Percentiles rank a stretch among this genome's conserved stretches.
These are phyloP conservation scores for Prorops nasuta DNA, from an alignment of 1,140 invertebrate genomes.

Conservation along the genomic window DNA sequence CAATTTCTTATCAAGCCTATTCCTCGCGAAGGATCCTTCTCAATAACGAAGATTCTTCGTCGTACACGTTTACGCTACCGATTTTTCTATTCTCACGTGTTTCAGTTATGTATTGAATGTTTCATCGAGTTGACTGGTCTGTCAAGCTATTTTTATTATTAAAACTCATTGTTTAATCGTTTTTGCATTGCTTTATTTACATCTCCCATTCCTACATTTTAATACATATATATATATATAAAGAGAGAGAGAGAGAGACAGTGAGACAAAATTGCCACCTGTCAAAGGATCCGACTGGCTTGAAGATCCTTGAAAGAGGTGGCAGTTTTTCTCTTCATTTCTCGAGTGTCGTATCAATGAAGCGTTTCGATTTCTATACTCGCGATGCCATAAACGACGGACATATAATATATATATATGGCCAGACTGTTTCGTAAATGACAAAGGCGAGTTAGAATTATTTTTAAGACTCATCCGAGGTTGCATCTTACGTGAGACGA, in stretches of 20 bases:
- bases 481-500: slow-evolving; percentile 34
- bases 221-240: neutral
- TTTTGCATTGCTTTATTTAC: neutral
- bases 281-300: no score
- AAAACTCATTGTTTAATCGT: slow-evolving; percentile 55
- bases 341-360: no score
- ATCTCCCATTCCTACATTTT: neutral
- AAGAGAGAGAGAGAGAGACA: no score
- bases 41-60: neutral
- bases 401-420: no score
- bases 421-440: no score
- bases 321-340: no score
- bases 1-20: slow-evolving; percentile 18
- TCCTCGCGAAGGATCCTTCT: slow-evolving; percentile 9
- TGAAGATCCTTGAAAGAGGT: no score
- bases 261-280: no score
- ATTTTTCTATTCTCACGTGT: slow-evolving; percentile 28
- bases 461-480: slow-evolving; percentile 44
- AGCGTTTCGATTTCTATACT: no score
- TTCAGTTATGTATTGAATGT: slow-evolving; percentile 32
- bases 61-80: neutral
- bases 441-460: slow-evolving; percentile 21
- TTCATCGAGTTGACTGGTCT: slow-evolving; percentile 41
- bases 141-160: slow-evolving; percentile 58
- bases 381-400: no score